Evolutionary conservation across 1,140 invertebrate genomes (phyloP).

Genomic region (Bombus superbus): DNA sequence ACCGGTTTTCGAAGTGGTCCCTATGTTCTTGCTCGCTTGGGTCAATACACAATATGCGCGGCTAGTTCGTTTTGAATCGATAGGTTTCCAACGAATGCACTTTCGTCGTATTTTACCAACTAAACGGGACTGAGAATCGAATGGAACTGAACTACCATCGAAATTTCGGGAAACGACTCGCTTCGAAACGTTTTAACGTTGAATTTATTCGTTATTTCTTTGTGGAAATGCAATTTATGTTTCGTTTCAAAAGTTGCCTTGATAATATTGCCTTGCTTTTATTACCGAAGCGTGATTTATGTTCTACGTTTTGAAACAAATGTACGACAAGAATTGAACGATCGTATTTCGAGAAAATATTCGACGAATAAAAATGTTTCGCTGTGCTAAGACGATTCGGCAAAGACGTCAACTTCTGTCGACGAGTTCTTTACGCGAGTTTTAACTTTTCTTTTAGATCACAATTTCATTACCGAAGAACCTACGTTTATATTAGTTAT

Average conservation of each 20-base stretch:
- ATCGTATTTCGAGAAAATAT: not conserved
- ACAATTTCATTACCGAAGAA: too few species aligned
- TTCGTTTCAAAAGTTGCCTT: too few species aligned
- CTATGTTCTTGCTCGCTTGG: conserved; percentile 55
- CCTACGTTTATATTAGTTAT: not conserved
- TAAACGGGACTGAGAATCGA: not conserved
- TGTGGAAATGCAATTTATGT: not conserved
- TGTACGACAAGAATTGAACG: not conserved
- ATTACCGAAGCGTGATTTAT: not conserved
- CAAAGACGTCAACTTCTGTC: not conserved
- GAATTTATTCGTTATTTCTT: not conserved
- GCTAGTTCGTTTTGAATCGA: conserved; percentile 29
- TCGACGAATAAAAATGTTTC: not conserved
- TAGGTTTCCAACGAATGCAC: not conserved
- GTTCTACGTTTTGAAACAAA: not conserved
- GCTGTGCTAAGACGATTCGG: not conserved
- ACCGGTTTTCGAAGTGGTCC: conserved; percentile 62
- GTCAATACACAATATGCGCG: conserved; percentile 23
- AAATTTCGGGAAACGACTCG: not conserved
- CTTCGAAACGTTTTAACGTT: not conserved
- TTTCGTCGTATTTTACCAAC: not conserved
- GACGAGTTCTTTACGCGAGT: not conserved
- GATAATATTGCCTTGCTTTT: not conserved
- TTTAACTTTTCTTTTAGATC: not conserved
- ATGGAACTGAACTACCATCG: not conserved